These are phyloP conservation scores for Heliconius cydno DNA, from an alignment of 2,888 invertebrate species.

Conservation along the genomic window DNA sequence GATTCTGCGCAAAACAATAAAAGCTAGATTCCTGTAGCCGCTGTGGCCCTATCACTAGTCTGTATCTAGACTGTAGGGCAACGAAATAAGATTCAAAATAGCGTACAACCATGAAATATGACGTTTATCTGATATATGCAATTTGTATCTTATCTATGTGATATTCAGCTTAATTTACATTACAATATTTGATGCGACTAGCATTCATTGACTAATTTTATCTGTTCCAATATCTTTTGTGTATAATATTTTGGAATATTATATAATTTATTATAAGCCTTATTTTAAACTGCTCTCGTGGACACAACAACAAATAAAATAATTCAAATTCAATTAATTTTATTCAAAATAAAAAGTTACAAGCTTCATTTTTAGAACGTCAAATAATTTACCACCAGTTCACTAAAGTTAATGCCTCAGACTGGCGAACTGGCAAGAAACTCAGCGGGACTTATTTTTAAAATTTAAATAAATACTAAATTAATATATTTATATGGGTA, in stretches of 20 bases:
- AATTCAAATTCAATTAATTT: too few species aligned
- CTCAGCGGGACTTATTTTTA: too few species aligned
- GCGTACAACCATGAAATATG: neutral
- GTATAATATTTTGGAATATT: neutral
- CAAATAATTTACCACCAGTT: too few species aligned
- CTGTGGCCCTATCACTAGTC: constrained; percentile 37
- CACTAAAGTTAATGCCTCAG: too few species aligned
- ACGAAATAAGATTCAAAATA: constrained; percentile 32
- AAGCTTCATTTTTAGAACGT: too few species aligned
- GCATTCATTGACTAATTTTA: neutral
- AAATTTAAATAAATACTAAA: neutral
- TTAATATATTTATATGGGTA: neutral
- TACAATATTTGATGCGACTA: neutral
- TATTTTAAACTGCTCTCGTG: neutral
- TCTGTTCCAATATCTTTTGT: neutral
- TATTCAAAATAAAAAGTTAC: too few species aligned
- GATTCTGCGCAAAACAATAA: constrained; percentile 57
- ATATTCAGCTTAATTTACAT: neutral
- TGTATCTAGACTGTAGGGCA: constrained; percentile 46
- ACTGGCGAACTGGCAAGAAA: too few species aligned
- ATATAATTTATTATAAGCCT: neutral
- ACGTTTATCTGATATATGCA: neutral
- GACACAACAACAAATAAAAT: neutral
- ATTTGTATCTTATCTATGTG: constrained; percentile 11
- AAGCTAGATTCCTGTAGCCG: constrained; percentile 11